Base-by-base conservation (phyloP, 2,888 invertebrate species). In the Encarsia formosa region DNA sequence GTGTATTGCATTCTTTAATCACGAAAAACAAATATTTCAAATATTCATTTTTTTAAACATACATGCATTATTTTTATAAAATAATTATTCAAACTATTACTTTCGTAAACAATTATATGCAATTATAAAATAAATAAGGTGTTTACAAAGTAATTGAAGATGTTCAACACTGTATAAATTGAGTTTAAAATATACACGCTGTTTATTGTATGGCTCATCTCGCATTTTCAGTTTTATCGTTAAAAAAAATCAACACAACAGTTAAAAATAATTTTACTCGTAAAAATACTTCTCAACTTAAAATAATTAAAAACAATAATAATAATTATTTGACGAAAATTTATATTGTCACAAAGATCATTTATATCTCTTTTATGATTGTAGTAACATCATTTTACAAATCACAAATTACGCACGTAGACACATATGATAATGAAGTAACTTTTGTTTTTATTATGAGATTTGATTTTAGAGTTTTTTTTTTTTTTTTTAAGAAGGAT, bases 361-460 rank as follows among this genome's bases (percentile, higher is more conserved):
- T 56, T 39, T 39, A 52, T 40, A 46, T 46, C 42, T 52, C 47
- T 49, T 52, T 52, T 26, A 42, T 48, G 32, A 35, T 49, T 51
- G 31, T 43, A 51, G 29, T 55, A 45, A 54, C 48, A 49, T 53
- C 20, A 18, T 51, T 55, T 51, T 38, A 55, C 55, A 42, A 56
- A 52, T 56, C 52, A 52, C 52, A 52, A 52, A 52, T 56, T 49
- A 56, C 52, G 52, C 52, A 56, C 45, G 55, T 56, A 49, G 49
- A 56, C 55, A 56, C 29, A 52, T 49, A 55, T 56, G 48, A 51
- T 55, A 45, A 48, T 44, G 44, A 48, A 22, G 34, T 48, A 44
- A 34, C 15, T 49, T 11, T 32, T 23, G 26, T 44, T 45, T 39
- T 31, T 54, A 22, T 35, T 35, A 11, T n/a, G 48, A 48, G 49